These are phyloP conservation scores for Scaptomyza hsui DNA, from an alignment of 1,140 invertebrate genomes.

Conservation along the genomic window DNA sequence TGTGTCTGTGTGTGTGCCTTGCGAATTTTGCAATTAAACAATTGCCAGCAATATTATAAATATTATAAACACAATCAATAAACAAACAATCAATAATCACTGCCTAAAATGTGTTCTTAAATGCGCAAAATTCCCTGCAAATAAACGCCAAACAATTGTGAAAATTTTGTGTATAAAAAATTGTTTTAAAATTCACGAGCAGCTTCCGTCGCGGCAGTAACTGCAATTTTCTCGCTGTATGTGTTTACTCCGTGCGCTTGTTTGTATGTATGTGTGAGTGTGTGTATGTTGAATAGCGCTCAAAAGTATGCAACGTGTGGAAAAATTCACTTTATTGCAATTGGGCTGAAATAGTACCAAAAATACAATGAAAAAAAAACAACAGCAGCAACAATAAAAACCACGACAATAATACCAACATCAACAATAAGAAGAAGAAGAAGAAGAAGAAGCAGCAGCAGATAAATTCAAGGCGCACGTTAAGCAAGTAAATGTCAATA, in stretches of 20 bases:
- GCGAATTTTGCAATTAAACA: slow-evolving; percentile 43
- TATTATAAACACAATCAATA: slow-evolving; percentile 29
- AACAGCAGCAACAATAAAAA: slow-evolving; percentile 39
- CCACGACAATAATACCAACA: slow-evolving; percentile 61
- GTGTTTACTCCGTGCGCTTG: slow-evolving; percentile 15
- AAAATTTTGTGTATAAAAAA: slow-evolving; percentile 78
- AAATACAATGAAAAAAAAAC: slow-evolving; percentile 22
- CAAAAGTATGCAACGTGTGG: slow-evolving; percentile 74
- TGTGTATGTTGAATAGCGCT: slow-evolving; percentile 54
- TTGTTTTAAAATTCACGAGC: slow-evolving; percentile 74
- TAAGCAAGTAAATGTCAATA: slow-evolving; percentile 79
- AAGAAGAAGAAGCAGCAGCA: slow-evolving; percentile 37
- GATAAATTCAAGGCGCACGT: slow-evolving; percentile 48
- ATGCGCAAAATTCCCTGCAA: neutral
- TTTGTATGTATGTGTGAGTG: slow-evolving; percentile 19
- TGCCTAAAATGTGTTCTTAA: slow-evolving; percentile 34
- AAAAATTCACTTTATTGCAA: slow-evolving; percentile 79
- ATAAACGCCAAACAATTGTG: slow-evolving; percentile 18
- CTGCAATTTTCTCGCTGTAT: slow-evolving; percentile 62
- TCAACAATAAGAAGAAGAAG: slow-evolving; percentile 45
- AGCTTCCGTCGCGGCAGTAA: slow-evolving; percentile 66
- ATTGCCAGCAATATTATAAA: slow-evolving; percentile 40
- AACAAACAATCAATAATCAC: slow-evolving; percentile 45
- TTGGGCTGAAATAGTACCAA: slow-evolving; percentile 61
- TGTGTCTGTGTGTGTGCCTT: slow-evolving; percentile 39